Conservation (phyloP, 2,797 vertebrate species). For the Argyrosomus regius region DNA sequence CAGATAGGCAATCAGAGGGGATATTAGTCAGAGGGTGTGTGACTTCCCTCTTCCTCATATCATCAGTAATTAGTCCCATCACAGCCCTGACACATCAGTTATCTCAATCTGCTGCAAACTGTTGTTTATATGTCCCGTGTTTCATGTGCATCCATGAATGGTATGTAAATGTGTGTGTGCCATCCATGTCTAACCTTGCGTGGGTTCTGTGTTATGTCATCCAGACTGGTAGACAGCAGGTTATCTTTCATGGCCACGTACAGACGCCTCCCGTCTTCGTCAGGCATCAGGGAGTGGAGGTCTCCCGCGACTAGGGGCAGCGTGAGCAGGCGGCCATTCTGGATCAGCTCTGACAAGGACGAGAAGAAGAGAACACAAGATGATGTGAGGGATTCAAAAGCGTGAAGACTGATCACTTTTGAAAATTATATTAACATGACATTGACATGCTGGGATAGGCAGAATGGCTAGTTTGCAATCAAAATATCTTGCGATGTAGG, state of each 20-base stretch:
- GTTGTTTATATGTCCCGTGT: no score
- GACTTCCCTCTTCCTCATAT: conserved; percentile 39
- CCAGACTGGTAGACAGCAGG: conserved; percentile 86
- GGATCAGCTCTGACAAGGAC: conserved; percentile 80
- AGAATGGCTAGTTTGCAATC: not conserved
- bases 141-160: not conserved
- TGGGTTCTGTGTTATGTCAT: conserved; percentile 86
- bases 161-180: conserved; percentile 13
- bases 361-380: not conserved
- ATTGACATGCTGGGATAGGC: not conserved
- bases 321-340: conserved; percentile 84
- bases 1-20: conserved; percentile 24
- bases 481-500: not conserved
- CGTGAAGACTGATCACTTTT: not conserved
- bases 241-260: conserved; percentile 88
- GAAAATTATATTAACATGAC: not conserved
- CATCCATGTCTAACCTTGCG: conserved; percentile 79
- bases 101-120: conserved; percentile 10
- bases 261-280: conserved; percentile 84
- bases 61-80: conserved; percentile 25
- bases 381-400: not conserved
- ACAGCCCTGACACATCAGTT: conserved; percentile 20
- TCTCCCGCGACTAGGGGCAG: conserved; percentile 84
- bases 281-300: conserved; percentile 84
- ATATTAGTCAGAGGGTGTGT: conserved; percentile 32